Evolutionary conservation across 2,888 invertebrate genomes (phyloP).

Genomic region (Bimastos eiseni): DNA sequence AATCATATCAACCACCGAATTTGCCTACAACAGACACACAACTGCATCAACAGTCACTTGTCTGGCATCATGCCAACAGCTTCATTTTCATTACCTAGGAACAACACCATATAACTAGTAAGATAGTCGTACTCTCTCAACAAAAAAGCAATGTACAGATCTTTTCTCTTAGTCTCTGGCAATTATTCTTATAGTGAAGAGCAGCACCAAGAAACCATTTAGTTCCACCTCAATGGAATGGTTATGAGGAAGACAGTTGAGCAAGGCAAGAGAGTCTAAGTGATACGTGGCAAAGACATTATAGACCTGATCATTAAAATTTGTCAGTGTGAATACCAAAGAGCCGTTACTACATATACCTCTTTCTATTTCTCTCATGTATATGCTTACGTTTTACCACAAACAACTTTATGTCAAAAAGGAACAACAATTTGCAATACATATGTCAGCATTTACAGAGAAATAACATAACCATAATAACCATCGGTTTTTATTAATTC

Average conservation of each 20-base stretch:
- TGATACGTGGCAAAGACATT: no score
- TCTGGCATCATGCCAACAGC: background rate
- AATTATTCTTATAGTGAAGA: background rate
- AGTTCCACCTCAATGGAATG: background rate
- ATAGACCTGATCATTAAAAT: background rate
- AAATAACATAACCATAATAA: no score
- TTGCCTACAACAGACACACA: slow-evolving; percentile 63
- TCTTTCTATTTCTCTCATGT: background rate
- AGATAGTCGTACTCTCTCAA: no score
- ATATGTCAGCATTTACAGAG: background rate
- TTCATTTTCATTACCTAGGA: background rate
- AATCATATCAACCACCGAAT: slow-evolving; percentile 86
- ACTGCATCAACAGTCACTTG: background rate
- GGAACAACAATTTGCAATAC: background rate
- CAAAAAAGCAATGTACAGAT: background rate
- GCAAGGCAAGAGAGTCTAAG: no score
- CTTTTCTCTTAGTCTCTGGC: background rate
- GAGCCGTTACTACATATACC: no score
- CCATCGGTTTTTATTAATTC: no score
- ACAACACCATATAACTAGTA: background rate
- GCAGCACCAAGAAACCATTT: background rate
- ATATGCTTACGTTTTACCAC: background rate
- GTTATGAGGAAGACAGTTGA: no score
- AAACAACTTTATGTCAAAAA: background rate
- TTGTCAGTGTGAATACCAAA: background rate